phyloP scores from a whole-genome alignment of 2,113 vertebrate genomes.

The Heloderma charlesbogerti region DNA sequence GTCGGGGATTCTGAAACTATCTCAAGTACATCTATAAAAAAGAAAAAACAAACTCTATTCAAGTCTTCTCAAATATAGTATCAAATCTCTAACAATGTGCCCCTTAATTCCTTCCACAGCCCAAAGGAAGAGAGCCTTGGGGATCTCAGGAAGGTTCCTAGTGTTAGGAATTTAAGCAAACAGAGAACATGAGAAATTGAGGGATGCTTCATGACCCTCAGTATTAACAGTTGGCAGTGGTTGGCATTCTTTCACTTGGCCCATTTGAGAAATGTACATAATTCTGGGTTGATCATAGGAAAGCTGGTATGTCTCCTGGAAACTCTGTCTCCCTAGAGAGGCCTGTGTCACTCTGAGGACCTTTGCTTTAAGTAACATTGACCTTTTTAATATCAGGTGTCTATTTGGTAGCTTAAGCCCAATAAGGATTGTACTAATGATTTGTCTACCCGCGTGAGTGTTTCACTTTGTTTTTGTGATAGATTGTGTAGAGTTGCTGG shows the following conservation, averaged over 20 bases:
- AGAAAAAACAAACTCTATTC: background rate
- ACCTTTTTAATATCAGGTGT: background rate
- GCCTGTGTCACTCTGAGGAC: background rate
- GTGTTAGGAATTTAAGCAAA: background rate
- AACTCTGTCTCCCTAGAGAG: background rate
- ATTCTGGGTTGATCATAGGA: background rate
- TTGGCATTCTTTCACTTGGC: background rate
- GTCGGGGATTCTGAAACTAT: background rate
- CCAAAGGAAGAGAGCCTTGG: background rate
- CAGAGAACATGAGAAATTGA: background rate
- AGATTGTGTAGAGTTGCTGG: background rate
- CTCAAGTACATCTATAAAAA: background rate
- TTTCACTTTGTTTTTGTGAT: conserved; percentile 3
- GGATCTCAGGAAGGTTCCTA: background rate
- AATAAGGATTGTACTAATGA: background rate
- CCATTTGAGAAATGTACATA: background rate
- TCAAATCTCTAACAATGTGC: background rate
- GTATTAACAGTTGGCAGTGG: background rate
- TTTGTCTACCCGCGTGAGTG: background rate
- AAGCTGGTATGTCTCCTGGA: background rate
- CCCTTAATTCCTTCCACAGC: background rate
- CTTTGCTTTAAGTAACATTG: background rate
- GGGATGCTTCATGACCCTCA: background rate
- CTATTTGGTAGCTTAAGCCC: background rate
- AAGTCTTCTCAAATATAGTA: background rate